Base-by-base conservation (phyloP, 2,113 vertebrate species). In the Enhydra lutris region DNA sequence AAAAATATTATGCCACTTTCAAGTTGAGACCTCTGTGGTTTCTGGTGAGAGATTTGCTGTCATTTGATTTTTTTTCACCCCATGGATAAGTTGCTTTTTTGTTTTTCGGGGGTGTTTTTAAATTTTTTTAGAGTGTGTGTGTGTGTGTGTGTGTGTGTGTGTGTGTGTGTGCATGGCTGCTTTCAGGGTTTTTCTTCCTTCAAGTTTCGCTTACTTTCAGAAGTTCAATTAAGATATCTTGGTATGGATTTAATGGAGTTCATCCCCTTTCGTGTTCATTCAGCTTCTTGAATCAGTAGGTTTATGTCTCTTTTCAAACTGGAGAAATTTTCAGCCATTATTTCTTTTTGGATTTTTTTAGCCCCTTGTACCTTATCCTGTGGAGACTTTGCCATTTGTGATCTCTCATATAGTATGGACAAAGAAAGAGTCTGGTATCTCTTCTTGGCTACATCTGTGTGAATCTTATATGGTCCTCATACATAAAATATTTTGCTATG, bases 321-420 rank as follows among this genome's bases (percentile, higher is more conserved):
- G 23, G 21, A 24, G 15, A 34, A 20, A 45, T 14, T 82, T 69
- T 34, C 7, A 14, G 42, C 29, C 17, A 15, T 8, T 36, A 12
- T 69, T 73, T 52, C 50, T 24, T 87, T 29, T 34, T 50, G 26
- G 21, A 17, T 1, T 39, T 76, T 21, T 31, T 73, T 10, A 47
- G 26, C 34, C 31, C 12, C 31, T 74, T 20, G 92, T 65, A 29
- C 39, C 36, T 31, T 50, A 36, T 45, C 18, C 47, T 65, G 39
- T 10, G 11, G 23, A 14, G 9, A 36, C 5, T 45, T 69, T 82
- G 65, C 29, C 29, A n/a, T 0, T 11, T 36, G 31, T 69, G 1
- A 5, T 61, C 20, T 17, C n/a, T n/a, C 6, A 18, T 21, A 14
- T 18, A 3, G 0, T 23, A 2, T 55, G 7, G 10, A 6, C 6